Evolutionary conservation across 35 echinoderm and acorn worm genomes (phyloP).

Genomic region (Holothuria glaberrima): DNA sequence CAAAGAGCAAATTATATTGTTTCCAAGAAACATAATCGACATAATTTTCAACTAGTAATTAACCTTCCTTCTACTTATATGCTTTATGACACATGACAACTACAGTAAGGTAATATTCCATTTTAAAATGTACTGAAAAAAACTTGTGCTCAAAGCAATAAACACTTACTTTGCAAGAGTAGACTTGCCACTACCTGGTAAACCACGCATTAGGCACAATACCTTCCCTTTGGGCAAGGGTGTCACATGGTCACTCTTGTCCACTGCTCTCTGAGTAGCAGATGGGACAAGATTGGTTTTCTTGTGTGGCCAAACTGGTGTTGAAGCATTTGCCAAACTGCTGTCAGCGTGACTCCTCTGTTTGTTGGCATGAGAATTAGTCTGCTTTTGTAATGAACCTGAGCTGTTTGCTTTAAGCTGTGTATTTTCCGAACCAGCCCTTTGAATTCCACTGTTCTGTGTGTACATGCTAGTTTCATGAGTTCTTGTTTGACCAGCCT

Average conservation of each 20-base stretch:
- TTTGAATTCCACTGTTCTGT: too few relatives aligned
- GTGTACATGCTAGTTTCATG: too few relatives aligned
- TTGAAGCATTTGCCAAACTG: background rate
- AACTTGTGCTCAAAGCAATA: background rate
- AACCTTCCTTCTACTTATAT: too few relatives aligned
- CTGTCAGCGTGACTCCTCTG: background rate
- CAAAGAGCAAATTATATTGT: background rate
- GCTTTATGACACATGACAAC: background rate
- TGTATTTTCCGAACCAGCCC: too few relatives aligned
- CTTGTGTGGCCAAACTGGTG: conserved; percentile 19
- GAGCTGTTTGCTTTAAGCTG: too few relatives aligned
- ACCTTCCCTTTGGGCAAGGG: conserved; percentile 82
- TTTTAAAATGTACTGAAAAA: background rate
- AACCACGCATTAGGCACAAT: conserved; percentile 90
- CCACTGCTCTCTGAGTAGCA: background rate
- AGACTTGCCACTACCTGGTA: conserved; percentile 89
- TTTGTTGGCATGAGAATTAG: background rate
- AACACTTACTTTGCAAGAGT: conserved; percentile 86
- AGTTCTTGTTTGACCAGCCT: too few relatives aligned
- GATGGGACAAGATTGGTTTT: background rate
- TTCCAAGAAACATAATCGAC: background rate
- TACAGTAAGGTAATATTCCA: background rate
- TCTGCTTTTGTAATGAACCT: background rate
- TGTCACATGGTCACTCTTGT: background rate
- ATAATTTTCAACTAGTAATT: background rate